phyloP scores from a whole-genome alignment of 2,797 vertebrate species.

The Lacerta agilis region DNA sequence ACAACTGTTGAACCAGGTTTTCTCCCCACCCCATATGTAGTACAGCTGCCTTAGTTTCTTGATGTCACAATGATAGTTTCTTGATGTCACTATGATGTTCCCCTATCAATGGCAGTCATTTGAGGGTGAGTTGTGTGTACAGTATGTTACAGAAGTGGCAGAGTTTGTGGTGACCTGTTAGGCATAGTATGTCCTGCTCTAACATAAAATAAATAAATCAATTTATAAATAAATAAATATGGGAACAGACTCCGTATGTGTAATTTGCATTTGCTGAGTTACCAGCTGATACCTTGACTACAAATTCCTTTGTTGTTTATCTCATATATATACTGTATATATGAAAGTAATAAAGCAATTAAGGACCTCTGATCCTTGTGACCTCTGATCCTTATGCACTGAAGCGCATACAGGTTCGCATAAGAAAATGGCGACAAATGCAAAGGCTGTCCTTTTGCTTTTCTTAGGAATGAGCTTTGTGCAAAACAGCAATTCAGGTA shows the following conservation, averaged over 20 bases:
- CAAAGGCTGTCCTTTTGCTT: background rate
- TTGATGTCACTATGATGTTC: background rate
- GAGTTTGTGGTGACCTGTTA: background rate
- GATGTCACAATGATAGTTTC: no score
- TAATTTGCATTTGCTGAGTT: background rate
- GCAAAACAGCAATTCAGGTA: rapidly evolving
- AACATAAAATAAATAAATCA: no score
- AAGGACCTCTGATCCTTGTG: no score
- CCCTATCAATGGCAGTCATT: background rate
- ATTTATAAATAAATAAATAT: background rate
- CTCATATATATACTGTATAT: background rate
- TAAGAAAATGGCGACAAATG: background rate
- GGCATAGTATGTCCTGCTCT: background rate
- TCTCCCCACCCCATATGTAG: no score
- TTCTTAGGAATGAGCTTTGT: background rate
- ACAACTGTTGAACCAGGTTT: no score
- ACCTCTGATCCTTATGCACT: slow-evolving; percentile 9
- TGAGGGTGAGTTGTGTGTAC: background rate
- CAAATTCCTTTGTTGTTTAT: background rate
- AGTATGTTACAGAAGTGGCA: background rate
- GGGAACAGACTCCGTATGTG: background rate
- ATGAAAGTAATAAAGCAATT: background rate
- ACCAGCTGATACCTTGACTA: background rate
- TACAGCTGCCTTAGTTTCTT: no score
- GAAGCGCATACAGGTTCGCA: background rate